Evolutionary conservation across 2,113 vertebrate genomes (phyloP), one percentile per base, ranked within the genome.

Genomic region (Lepus americanus): DNA sequence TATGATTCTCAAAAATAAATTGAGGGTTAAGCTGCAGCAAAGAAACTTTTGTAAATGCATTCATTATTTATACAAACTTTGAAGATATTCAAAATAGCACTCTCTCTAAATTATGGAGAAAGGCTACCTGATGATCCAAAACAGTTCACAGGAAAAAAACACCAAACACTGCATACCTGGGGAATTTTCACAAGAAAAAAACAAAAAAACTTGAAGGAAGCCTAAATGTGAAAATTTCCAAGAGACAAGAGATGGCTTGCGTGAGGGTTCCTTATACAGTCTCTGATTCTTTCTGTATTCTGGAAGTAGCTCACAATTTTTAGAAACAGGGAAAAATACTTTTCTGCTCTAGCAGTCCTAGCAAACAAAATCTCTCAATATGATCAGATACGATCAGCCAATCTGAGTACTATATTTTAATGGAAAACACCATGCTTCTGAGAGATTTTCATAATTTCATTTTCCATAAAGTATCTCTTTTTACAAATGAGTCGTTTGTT

Each of bases 341-440:
- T 77, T 67, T 80, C n/a, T 86, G 9, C 20, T 85, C 27, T 74
- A 51, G 83, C 53, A 53, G 27, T 92, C 87, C 55, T n/a, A 29
- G 51, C 20, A 92, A 69, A 80, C 79, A 90, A 94, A 94, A 73
- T 76, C 49, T 95, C 29, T 89, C 63, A 25, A 31, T 79, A 6
- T 67, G 23, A 3, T 94, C 73, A 22, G 29, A 31, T 36, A 84
- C 9, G 76, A 44, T 53, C 22, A 55, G 19, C 13, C 39, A 67
- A 51, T 2, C 16, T 94, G 53, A 90, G n/a, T 39, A 49, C 12
- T 74, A 51, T 44, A 39, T n/a, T 78, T 82, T 55, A 33, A 94
- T 36, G 77, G 19, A 64, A 87, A 94, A 44, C 44, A 44, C 90
- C 19, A 1, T 90, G 22, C 33, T 93, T 53, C 25, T 82, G 82